phyloP scores from a whole-genome alignment of 1,140 invertebrate genomes.

The Hormaphis cornu region DNA sequence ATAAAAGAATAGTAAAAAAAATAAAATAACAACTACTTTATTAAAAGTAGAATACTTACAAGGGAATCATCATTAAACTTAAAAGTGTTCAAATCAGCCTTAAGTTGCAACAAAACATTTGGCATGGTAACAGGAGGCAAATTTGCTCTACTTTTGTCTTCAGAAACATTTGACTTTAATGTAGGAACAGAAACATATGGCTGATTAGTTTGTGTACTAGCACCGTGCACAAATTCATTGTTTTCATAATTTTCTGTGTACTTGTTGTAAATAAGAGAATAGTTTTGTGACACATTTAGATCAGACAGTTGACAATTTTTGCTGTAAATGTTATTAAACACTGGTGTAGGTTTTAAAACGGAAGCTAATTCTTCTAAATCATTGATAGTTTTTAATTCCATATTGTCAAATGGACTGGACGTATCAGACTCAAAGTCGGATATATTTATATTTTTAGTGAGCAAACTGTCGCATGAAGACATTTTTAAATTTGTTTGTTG shows the following conservation, averaged over 20 bases:
- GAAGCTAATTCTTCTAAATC: conserved; percentile 72
- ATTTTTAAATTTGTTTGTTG: conserved; percentile 34
- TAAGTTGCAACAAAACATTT: conserved; percentile 14
- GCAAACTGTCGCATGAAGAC: not conserved
- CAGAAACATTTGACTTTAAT: not conserved
- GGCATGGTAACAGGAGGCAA: conserved; percentile 23
- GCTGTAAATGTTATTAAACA: not conserved
- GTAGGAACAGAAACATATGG: not conserved
- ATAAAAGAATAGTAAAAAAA: not conserved
- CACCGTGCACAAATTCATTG: conserved; percentile 10
- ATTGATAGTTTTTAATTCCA: conserved; percentile 81
- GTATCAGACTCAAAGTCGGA: conserved; percentile 81
- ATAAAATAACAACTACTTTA: not conserved
- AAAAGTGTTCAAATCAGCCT: conserved; percentile 11
- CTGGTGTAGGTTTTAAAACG: conserved; percentile 5
- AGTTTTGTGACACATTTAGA: conserved; percentile 17
- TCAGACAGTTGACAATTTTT: not conserved
- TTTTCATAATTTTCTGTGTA: conserved; percentile 11
- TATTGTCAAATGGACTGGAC: conserved; percentile 81
- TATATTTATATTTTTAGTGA: conserved; percentile 47
- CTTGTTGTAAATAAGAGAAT: conserved; percentile 25
- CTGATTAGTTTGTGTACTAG: conserved; percentile 1
- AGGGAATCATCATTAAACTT: not conserved
- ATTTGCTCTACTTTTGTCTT: not conserved
- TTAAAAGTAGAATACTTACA: not conserved